Conservation (phyloP, 2,113 vertebrate species). For the Egretta garzetta region DNA sequence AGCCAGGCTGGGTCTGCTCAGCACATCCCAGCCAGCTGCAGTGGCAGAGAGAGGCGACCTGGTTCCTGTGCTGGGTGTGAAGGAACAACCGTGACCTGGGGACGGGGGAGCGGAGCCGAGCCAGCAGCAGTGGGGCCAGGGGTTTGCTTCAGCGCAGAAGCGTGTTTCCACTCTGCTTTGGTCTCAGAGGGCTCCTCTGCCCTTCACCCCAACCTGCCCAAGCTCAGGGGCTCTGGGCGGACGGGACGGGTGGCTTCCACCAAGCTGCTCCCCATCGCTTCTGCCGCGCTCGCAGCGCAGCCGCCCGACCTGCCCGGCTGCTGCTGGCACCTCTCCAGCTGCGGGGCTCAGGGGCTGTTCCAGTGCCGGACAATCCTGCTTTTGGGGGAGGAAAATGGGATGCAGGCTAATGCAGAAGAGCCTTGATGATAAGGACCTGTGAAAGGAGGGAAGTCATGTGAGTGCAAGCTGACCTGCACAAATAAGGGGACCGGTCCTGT, state of each 20-base stretch:
- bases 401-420: background rate
- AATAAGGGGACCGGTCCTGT: background rate
- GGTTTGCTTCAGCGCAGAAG: background rate
- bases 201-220: too few relatives aligned
- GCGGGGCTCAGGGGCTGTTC: background rate
- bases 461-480: background rate
- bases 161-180: background rate
- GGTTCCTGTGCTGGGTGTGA: background rate
- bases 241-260: background rate
- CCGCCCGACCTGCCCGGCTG: background rate
- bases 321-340: background rate
- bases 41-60: background rate
- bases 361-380: background rate
- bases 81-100: fast-evolving
- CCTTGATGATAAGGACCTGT: background rate
- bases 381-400: fast-evolving
- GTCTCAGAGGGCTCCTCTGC: background rate
- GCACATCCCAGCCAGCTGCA: too few relatives aligned
- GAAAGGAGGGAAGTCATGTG: background rate
- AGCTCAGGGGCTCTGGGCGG: background rate
- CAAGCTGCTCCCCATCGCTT: background rate
- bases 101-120: too few relatives aligned
- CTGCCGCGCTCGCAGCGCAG: fast-evolving
- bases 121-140: background rate
- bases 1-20: background rate